Percentiles rank a stretch among this genome's conserved stretches.
Evolutionary conservation across 2,113 vertebrate species (phyloP).

Genomic region (Ceuthmochares aereus): DNA sequence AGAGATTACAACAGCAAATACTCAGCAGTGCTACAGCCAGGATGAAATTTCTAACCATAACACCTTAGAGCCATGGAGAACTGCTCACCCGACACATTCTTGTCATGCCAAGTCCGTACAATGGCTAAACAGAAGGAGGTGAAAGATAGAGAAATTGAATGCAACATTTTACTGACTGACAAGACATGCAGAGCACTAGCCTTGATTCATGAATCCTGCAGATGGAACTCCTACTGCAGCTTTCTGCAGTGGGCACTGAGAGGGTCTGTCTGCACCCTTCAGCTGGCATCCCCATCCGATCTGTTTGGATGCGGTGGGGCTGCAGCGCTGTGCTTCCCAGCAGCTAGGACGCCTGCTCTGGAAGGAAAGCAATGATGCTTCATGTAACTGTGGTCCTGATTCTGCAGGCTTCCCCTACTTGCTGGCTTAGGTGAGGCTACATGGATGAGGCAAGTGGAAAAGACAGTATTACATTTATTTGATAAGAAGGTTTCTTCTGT

Average conservation of each 20-base stretch:
- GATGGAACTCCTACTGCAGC: rapidly evolving
- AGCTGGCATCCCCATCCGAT: background rate
- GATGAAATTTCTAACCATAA: rapidly evolving
- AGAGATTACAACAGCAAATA: background rate
- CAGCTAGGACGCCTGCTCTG: background rate
- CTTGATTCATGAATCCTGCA: rapidly evolving
- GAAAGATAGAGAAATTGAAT: background rate
- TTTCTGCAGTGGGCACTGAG: background rate
- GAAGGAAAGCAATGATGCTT: background rate
- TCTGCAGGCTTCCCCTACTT: background rate
- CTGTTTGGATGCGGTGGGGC: background rate
- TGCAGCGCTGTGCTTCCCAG: rapidly evolving
- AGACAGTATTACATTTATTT: rapidly evolving
- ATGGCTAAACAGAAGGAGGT: background rate
- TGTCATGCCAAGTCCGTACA: background rate
- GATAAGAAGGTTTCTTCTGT: background rate
- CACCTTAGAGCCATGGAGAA: background rate
- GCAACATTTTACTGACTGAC: background rate
- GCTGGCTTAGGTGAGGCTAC: rapidly evolving
- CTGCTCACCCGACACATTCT: too few relatives aligned
- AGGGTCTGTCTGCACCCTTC: rapidly evolving
- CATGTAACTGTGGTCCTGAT: rapidly evolving
- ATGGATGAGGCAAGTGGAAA: background rate
- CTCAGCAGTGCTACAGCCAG: rapidly evolving
- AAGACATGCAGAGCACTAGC: background rate